phyloP scores from a whole-genome alignment of 2,797 vertebrate species.

The Chaetophractus vellerosus region DNA sequence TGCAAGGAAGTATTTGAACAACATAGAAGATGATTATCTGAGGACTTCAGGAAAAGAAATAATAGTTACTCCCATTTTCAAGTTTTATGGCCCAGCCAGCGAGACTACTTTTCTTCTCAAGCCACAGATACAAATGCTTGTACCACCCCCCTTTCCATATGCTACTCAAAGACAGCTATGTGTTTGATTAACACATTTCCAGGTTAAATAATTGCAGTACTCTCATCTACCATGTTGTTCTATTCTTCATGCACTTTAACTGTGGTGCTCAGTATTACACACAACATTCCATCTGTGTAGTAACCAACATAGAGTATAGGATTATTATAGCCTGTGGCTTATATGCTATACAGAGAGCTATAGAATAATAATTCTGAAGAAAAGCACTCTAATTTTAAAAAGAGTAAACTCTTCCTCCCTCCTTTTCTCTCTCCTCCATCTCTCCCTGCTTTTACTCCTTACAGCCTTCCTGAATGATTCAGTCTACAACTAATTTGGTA shows the following conservation, averaged over 20 bases:
- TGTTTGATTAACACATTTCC: background rate
- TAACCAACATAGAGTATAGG: background rate
- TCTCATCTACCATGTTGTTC: accelerated
- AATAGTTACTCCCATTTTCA: background rate
- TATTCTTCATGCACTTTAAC: background rate
- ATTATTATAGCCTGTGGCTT: background rate
- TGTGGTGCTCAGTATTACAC: background rate
- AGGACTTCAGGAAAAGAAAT: background rate
- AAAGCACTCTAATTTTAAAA: background rate
- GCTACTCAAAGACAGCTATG: background rate
- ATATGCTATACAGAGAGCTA: background rate
- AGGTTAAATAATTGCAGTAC: background rate
- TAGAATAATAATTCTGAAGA: background rate
- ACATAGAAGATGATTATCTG: background rate
- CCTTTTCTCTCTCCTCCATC: background rate
- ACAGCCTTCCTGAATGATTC: background rate
- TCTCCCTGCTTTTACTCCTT: background rate
- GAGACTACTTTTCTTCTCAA: background rate
- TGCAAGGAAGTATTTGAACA: background rate
- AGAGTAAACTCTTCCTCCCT: background rate
- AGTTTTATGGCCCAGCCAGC: background rate
- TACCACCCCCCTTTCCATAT: background rate
- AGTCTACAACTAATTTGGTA: background rate
- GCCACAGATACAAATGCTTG: background rate
- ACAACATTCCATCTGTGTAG: background rate